These are phyloP conservation scores for Ooceraea biroi DNA, from an alignment of 1,140 invertebrate genomes.

Conservation along the genomic window DNA sequence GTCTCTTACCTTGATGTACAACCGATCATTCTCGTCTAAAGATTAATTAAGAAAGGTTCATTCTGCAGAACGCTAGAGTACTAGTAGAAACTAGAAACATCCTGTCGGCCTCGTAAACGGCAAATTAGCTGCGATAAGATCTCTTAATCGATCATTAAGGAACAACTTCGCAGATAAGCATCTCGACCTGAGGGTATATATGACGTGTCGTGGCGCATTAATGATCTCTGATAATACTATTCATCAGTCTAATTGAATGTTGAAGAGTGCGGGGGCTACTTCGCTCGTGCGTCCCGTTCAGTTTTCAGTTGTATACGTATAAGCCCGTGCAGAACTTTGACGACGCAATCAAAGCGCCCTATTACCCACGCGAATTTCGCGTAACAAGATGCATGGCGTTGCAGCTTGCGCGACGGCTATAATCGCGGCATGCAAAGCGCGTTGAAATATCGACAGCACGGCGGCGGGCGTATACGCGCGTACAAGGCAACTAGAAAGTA, in stretches of 20 bases:
- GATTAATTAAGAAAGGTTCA: not conserved
- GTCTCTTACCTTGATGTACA: not conserved
- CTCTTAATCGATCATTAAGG: not conserved
- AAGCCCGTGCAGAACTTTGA: conserved; percentile 42
- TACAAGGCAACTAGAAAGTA: conserved; percentile 70
- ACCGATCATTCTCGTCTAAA: not conserved
- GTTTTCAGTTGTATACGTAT: not conserved
- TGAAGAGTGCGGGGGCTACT: conserved; percentile 14
- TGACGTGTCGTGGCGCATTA: not conserved
- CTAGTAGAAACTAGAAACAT: too few species aligned
- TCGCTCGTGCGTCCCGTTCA: conserved; percentile 3
- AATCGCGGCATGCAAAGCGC: conserved; percentile 44
- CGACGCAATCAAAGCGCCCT: conserved; percentile 50
- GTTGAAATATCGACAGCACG: conserved; percentile 59
- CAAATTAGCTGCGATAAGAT: not conserved
- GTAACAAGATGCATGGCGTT: conserved; percentile 56
- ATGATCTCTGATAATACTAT: not conserved
- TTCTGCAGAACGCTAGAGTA: too few species aligned
- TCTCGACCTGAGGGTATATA: not conserved
- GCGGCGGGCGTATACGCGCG: conserved; percentile 34
- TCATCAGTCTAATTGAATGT: conserved; percentile 16
- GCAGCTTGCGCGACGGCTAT: conserved; percentile 46
- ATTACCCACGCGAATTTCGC: conserved; percentile 58
- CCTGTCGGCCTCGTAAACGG: not conserved
- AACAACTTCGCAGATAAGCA: not conserved